Evolutionary conservation across 2,113 vertebrate genomes (phyloP), one percentile per base, ranked within the genome.

Genomic region (Malurus elegans): DNA sequence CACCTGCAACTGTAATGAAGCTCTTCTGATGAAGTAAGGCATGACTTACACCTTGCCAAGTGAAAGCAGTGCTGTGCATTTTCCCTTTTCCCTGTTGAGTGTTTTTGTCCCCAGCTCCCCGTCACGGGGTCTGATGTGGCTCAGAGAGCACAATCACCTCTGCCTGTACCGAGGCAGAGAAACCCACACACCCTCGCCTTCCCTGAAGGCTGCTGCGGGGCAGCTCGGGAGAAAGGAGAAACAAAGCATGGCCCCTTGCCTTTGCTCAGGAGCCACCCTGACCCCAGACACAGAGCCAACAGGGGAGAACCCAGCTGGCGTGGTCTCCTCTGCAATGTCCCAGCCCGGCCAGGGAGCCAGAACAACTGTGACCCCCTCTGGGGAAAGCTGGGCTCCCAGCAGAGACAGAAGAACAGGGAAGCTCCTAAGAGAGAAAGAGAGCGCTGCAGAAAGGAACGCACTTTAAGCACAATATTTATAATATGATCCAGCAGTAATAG

Each of bases 401-500:
- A 76, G 69, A 64, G 64, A 74, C 56, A 23, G 21, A 93, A 66
- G 79, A 83, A 64, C 2, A 9, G 48, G 11, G 53, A 92, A 94
- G 82, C 64, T 92, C 26, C 1, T 64, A 78, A 78, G 85, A 86
- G 32, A 92, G 79, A 78, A 1, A 1, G 25, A 96, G 47, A 86
- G 23, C 0, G 0, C 72, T 75, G 61, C 83, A 93, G 79, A 92
- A 78, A 86, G 79, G 88, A 94, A 93, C 90, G 6, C 79, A 88
- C 82, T 96, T 95, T 72, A 96, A 93, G 31, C 90, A 97, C 96
- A 97, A 96, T 97, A 97, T 97, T 97, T 97, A 97, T 95, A 96
- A 96, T 94, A 94, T 38, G 72, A 96, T 94, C 93, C 88, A 93
- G 93, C 5, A 6, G 93, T 90, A 96, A 96, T 53, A 96, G 95